phyloP scores from a whole-genome alignment of 2,113 vertebrate genomes.

The Micronycteris hirsuta region DNA sequence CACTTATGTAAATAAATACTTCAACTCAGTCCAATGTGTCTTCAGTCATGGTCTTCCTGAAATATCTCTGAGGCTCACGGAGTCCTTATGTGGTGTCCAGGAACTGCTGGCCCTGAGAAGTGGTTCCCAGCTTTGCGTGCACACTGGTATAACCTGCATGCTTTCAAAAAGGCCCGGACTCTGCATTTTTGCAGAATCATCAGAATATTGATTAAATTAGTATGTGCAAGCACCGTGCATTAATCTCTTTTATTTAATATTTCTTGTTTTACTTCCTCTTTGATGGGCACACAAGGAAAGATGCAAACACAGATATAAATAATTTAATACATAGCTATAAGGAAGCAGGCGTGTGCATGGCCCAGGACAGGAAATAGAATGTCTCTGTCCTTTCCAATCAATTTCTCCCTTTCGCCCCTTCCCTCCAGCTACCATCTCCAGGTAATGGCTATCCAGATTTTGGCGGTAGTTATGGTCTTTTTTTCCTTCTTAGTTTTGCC shows the following conservation, averaged over 20 bases:
- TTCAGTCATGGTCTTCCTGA: neutral
- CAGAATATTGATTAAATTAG: neutral
- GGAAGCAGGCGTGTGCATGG: neutral
- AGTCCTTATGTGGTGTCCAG: neutral
- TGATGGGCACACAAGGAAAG: neutral
- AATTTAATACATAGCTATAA: neutral
- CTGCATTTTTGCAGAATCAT: neutral
- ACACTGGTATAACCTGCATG: neutral
- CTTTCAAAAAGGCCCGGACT: neutral
- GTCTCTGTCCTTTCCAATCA: neutral
- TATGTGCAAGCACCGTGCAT: rapidly evolving
- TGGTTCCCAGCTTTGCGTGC: neutral
- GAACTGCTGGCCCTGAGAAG: neutral
- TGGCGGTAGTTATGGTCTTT: neutral
- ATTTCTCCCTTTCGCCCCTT: neutral
- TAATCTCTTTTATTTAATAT: neutral
- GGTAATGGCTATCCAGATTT: neutral
- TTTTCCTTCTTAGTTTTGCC: neutral
- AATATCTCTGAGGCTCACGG: neutral
- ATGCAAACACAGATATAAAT: neutral
- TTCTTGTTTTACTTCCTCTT: neutral
- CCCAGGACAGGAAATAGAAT: neutral
- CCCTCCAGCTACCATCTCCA: rapidly evolving
- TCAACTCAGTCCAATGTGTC: neutral
- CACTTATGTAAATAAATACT: neutral